Evolutionary conservation across 2,888 invertebrate species (phyloP).

Genomic region (Pollenia amentaria): DNA sequence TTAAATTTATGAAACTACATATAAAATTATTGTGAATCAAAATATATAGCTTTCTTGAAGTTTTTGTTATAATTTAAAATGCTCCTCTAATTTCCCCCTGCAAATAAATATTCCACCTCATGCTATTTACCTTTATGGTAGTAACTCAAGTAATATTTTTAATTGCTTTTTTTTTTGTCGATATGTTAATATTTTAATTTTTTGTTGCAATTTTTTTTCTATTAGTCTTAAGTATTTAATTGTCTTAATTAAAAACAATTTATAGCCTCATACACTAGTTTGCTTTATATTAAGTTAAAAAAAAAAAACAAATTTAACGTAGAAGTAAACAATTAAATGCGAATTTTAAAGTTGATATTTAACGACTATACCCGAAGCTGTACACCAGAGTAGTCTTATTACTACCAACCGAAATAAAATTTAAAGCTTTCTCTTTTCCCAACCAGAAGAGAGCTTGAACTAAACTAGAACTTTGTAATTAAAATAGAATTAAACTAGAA

Average conservation of each 20-base stretch:
- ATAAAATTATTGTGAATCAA: not conserved
- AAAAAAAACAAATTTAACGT: not conserved
- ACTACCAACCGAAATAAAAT: too few relatives aligned
- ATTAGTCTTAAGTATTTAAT: constrained; percentile 48
- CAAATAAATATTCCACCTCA: not conserved
- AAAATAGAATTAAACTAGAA: too few relatives aligned
- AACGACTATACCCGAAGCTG: too few relatives aligned
- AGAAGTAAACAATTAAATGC: constrained; percentile 6
- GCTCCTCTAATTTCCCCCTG: not conserved
- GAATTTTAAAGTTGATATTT: too few relatives aligned
- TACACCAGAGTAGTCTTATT: too few relatives aligned
- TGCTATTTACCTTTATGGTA: not conserved
- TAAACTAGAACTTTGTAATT: too few relatives aligned
- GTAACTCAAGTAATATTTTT: constrained; percentile 29
- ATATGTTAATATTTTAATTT: not conserved
- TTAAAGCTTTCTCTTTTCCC: too few relatives aligned
- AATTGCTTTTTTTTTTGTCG: constrained; percentile 12
- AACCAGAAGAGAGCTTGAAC: too few relatives aligned
- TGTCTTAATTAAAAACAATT: constrained; percentile 68
- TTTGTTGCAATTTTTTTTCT: constrained; percentile 18
- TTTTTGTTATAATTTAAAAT: constrained; percentile 2
- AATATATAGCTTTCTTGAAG: constrained; percentile 21
- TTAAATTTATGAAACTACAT: too few relatives aligned
- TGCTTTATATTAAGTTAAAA: not conserved
- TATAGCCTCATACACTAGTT: constrained; percentile 26